Base-by-base conservation (phyloP, 1,140 invertebrate genomes). In the Amyelois transitella region DNA sequence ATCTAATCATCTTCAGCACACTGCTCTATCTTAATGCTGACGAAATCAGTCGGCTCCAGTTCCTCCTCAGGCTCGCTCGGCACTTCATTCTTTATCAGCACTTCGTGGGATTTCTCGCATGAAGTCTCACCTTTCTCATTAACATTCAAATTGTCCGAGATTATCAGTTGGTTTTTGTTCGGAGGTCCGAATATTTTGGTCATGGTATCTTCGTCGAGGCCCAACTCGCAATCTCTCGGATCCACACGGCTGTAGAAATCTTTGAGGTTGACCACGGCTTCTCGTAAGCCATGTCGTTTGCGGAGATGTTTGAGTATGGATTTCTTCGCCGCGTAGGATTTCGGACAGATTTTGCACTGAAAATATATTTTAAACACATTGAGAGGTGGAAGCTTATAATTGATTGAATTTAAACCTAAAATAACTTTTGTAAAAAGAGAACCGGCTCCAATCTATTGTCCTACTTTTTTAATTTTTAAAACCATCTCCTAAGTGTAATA, bases 321-420 rank as follows among this genome's bases (percentile, higher is more conserved):
- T 6, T 77, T 69, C 54, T 80, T 85, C 7, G 78, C 76, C 6
- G 78, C 75, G 51, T 84, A 88, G 0, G 75, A 70, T 71, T 89
- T 89, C 18, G 75, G 71, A 55, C 86, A 89, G 32, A 73, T 58
- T 64, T 81, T 77, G 60, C 86, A 89, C 86, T 89, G 67, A 14
- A 75, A 83, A 44, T 12, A 43, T 10, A 7, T 55, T 52, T 43
- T 18, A 5, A 24, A n/a, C n/a, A n/a, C n/a, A n/a, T n/a, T n/a
- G n/a, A n/a, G n/a, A n/a, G n/a, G n/a, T n/a, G n/a, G n/a, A n/a
- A n/a, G n/a, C n/a, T n/a, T n/a, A n/a, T n/a, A n/a, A n/a, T n/a
- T n/a, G n/a, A n/a, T n/a, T n/a, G n/a, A n/a, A n/a, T n/a, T n/a
- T n/a, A n/a, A n/a, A n/a, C n/a, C n/a, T n/a, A n/a, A n/a, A n/a